These are phyloP conservation scores for Balearica regulorum DNA, from an alignment of 2,797 vertebrate species.

Conservation along the genomic window DNA sequence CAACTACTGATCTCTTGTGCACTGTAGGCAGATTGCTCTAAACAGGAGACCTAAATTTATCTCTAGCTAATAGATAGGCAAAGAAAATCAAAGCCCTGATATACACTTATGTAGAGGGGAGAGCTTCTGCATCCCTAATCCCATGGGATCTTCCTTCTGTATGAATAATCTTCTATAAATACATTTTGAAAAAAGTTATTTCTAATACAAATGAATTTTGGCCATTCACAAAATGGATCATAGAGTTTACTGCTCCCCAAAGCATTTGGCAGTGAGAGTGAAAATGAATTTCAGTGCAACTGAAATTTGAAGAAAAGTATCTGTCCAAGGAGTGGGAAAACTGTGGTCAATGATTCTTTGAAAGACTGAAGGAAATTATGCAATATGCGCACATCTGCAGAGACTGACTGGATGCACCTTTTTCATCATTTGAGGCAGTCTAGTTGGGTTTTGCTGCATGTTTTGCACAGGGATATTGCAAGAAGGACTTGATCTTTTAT, in stretches of 20 bases:
- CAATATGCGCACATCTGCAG: not conserved
- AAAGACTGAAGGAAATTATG: not conserved
- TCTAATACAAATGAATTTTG: not conserved
- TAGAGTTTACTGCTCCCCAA: not conserved
- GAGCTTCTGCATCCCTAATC: not conserved
- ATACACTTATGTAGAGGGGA: not conserved
- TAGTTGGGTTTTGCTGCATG: not conserved
- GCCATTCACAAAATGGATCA: not conserved
- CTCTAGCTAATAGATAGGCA: constrained; percentile 39
- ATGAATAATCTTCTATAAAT: not conserved
- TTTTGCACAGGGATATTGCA: not conserved
- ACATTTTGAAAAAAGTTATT: fast-evolving
- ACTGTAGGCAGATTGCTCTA: constrained; percentile 29
- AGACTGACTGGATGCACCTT: not conserved
- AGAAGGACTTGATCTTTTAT: not conserved
- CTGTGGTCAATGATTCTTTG: not conserved
- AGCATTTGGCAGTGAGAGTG: not conserved
- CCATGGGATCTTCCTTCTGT: not conserved
- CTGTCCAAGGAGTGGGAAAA: not conserved
- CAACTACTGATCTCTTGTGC: constrained; percentile 53
- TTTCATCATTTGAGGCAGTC: not conserved
- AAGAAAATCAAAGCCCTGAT: constrained; percentile 6
- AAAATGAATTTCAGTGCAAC: not conserved
- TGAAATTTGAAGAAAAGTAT: not conserved
- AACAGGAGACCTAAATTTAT: constrained; percentile 51